A percentile compares a stretch with the other conserved stretches of the same genome.
phyloP scores from a whole-genome alignment of 92 coral and sea anemone genomes.

The Palythoa heliodiscus region DNA sequence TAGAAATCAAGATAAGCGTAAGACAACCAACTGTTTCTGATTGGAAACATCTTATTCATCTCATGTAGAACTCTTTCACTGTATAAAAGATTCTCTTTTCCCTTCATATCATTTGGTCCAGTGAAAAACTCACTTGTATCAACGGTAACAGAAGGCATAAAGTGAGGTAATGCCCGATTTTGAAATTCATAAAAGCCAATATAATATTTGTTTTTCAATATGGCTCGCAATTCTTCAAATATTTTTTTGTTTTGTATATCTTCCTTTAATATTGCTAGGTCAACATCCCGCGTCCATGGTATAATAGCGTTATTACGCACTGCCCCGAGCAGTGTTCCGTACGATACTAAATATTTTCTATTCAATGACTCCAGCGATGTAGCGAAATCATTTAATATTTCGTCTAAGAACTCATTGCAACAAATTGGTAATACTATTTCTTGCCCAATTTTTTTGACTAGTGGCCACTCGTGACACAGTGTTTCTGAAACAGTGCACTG shows the following conservation, averaged over 20 bases:
- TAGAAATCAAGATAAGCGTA: constrained; percentile 35
- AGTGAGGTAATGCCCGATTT: constrained; percentile 37
- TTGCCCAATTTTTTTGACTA: constrained; percentile 1
- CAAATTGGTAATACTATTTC: constrained; percentile 26
- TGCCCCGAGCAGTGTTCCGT: constrained; percentile 42
- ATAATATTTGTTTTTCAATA: neutral
- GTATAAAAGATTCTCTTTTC: constrained; percentile 29
- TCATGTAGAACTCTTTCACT: constrained; percentile 15
- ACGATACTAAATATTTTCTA: constrained; percentile 21
- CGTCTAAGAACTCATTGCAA: constrained; percentile 30
- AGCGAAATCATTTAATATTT: constrained; percentile 24
- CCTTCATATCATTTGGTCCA: constrained; percentile 29
- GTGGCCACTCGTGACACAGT: constrained; percentile 27
- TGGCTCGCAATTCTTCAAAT: neutral
- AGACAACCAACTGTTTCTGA: constrained; percentile 22
- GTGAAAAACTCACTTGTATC: constrained; percentile 5
- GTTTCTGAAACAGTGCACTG: constrained; percentile 36
- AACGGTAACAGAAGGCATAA: constrained; percentile 26
- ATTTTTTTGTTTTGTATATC: constrained; percentile 8
- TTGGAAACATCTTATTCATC: constrained; percentile 27
- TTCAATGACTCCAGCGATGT: constrained; percentile 13
- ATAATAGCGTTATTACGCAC: constrained; percentile 30
- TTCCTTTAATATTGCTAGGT: constrained; percentile 5
- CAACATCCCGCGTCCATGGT: constrained; percentile 39
- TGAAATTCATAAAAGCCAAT: constrained; percentile 34